Percentiles rank a stretch among this genome's conserved stretches.
Conservation (phyloP, 2,888 invertebrate genomes). For the Agrotis segetum region DNA sequence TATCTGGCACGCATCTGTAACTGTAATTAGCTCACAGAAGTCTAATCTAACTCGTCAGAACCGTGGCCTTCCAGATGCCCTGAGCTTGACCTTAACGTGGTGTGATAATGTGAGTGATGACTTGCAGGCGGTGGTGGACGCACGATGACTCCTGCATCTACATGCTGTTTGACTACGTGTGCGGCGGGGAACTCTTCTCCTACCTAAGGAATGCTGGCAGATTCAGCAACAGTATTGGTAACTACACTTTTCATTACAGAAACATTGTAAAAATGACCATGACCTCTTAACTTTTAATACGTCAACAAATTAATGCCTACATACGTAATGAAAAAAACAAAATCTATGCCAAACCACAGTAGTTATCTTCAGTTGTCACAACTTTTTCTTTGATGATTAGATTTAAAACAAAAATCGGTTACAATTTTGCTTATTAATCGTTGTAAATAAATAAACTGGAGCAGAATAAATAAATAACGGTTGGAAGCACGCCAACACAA, state of each 20-base stretch:
- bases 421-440: conserved; percentile 68
- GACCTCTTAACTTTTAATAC: background rate
- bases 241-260: conserved; percentile 62
- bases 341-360: conserved; percentile 17
- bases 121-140: conserved; percentile 96
- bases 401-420: conserved; percentile 67
- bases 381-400: conserved; percentile 66
- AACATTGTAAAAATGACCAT: background rate
- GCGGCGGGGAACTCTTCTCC: conserved; percentile 99
- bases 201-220: conserved; percentile 98
- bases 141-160: conserved; percentile 97
- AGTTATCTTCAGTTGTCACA: conserved; percentile 40
- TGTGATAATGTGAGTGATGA: conserved; percentile 43
- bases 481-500: conserved; percentile 76
- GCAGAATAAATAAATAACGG: conserved; percentile 78
- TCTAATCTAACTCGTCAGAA: conserved; percentile 37
- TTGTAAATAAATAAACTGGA: conserved; percentile 81
- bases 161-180: conserved; percentile 99
- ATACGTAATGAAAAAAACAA: conserved; percentile 12
- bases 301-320: background rate
- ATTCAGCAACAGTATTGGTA: conserved; percentile 96
- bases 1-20: conserved; percentile 43
- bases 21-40: conserved; percentile 50
- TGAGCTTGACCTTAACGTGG: conserved; percentile 29
- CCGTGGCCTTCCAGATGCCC: conserved; percentile 18